phyloP scores from a whole-genome alignment of 1,140 invertebrate genomes.

The Philotrypesis tridentata region DNA sequence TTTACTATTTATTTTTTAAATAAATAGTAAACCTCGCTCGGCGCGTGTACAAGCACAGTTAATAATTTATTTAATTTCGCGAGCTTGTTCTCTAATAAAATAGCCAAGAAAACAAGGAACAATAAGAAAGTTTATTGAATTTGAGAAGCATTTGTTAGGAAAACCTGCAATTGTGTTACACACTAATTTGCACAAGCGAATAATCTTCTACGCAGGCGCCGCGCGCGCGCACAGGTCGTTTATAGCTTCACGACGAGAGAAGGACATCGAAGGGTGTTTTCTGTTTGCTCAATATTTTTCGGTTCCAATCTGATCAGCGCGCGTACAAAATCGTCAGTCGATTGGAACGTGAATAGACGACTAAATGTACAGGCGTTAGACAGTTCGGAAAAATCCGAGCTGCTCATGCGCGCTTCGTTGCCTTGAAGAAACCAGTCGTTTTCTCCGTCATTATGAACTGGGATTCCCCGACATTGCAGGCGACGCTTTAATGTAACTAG shows the following conservation, averaged over 20 bases:
- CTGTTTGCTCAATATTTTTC: background rate
- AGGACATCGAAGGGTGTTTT: background rate
- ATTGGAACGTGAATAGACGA: background rate
- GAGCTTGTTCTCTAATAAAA: background rate
- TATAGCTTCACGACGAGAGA: background rate
- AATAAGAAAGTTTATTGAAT: background rate
- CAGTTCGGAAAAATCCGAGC: background rate
- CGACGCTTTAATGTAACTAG: background rate
- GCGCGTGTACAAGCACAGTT: too few species aligned
- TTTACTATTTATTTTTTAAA: too few species aligned
- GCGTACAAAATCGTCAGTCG: background rate
- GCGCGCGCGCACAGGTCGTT: too few species aligned
- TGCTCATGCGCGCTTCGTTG: background rate
- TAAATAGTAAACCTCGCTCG: too few species aligned
- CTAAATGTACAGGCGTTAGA: background rate
- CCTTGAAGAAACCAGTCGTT: conserved; percentile 22
- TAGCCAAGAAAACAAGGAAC: background rate
- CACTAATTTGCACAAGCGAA: background rate
- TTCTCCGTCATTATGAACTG: conserved; percentile 12
- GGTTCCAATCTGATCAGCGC: background rate
- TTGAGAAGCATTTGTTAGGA: background rate
- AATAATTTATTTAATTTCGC: background rate
- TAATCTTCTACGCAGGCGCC: background rate
- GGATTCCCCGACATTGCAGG: background rate
- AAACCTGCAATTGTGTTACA: background rate